phyloP scores from a whole-genome alignment of 1,140 invertebrate genomes.

The Galleria mellonella region DNA sequence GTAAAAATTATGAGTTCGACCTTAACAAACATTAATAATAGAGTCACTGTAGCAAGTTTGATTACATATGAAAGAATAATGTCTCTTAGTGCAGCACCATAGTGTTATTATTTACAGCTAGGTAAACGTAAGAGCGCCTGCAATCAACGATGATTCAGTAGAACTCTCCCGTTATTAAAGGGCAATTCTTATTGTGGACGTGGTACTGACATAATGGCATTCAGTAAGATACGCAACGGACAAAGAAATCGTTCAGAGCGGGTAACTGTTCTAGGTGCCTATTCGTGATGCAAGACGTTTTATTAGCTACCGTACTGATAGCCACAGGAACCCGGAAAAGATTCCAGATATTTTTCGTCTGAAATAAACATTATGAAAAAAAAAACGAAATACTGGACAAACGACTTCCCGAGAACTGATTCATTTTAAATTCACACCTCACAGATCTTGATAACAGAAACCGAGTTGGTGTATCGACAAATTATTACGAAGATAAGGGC shows the following conservation, averaged over 20 bases:
- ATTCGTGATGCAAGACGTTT: neutral
- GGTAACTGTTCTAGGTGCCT: slow-evolving; percentile 19
- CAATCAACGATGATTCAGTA: slow-evolving; percentile 63
- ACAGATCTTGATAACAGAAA: slow-evolving; percentile 34
- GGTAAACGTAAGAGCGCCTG: slow-evolving; percentile 38
- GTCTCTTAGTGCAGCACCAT: slow-evolving; percentile 23
- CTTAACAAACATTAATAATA: no score
- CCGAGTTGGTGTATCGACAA: slow-evolving; percentile 24
- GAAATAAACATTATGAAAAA: no score
- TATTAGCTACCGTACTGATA: slow-evolving; percentile 2
- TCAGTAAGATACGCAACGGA: slow-evolving; percentile 21
- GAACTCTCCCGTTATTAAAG: slow-evolving; percentile 56
- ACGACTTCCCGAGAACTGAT: slow-evolving; percentile 18
- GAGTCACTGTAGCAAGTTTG: neutral
- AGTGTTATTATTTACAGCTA: slow-evolving; percentile 68
- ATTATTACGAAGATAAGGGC: slow-evolving; percentile 29
- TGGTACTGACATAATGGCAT: slow-evolving; percentile 50
- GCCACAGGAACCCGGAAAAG: slow-evolving; percentile 8
- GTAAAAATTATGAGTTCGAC: no score
- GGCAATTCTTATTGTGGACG: slow-evolving; percentile 54
- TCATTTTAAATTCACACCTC: slow-evolving; percentile 37
- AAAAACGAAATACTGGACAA: slow-evolving; percentile 12
- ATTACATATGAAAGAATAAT: slow-evolving; percentile 13
- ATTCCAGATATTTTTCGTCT: no score
- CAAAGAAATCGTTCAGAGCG: slow-evolving; percentile 21